Conservation (phyloP, 2,113 vertebrate species). For the Sylvietta virens region DNA sequence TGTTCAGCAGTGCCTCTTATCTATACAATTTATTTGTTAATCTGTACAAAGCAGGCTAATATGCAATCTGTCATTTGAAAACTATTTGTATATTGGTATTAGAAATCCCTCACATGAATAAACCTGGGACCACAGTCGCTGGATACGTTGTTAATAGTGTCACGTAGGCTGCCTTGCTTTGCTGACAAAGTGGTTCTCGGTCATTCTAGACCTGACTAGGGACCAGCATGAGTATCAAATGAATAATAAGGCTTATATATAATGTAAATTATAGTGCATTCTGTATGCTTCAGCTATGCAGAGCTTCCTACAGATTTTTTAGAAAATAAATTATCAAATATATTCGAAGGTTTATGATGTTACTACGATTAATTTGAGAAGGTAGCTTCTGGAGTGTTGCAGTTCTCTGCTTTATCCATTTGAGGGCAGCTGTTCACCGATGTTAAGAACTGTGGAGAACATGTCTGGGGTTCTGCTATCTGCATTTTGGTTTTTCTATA, state of each 20-base stretch:
- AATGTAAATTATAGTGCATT: not conserved
- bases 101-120: not conserved
- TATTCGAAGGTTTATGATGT: not conserved
- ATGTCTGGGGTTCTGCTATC: not conserved
- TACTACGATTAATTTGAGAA: not conserved
- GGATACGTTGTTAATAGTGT: not conserved
- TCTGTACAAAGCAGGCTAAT: not conserved
- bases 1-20: not conserved
- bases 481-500: not conserved
- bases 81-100: not conserved
- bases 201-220: not conserved
- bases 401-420: constrained; percentile 57
- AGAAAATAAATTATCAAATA: not conserved
- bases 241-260: not conserved
- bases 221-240: not conserved
- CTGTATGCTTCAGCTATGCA: not conserved
- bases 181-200: rapidly evolving
- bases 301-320: not conserved
- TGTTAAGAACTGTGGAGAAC: not conserved
- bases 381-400: constrained; percentile 1
- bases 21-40: not conserved
- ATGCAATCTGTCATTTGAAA: not conserved
- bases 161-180: not conserved
- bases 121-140: not conserved
- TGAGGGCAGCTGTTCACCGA: constrained; percentile 66